phyloP scores from a whole-genome alignment of 2,797 vertebrate genomes.

The Muscicapa striata region DNA sequence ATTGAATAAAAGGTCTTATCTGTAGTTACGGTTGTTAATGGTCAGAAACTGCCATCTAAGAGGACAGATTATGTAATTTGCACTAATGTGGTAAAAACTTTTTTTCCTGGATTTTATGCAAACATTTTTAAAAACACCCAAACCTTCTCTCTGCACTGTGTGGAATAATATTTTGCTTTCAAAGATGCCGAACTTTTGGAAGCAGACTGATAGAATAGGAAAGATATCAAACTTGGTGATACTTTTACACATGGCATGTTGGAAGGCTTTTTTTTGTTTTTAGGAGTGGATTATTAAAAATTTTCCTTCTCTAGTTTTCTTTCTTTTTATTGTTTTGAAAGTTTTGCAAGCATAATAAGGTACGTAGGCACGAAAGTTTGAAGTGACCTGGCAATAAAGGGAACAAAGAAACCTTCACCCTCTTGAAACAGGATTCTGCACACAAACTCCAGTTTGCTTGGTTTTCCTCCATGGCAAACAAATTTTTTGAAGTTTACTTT shows the following conservation, averaged over 20 bases:
- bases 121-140: background rate
- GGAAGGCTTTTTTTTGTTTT: background rate
- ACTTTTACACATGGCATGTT: background rate
- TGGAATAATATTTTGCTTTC: background rate
- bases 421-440: background rate
- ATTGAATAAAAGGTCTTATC: slow-evolving; percentile 28
- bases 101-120: background rate
- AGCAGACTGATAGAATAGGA: background rate
- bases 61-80: background rate
- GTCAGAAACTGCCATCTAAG: slow-evolving; percentile 10
- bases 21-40: background rate
- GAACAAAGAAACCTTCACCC: slow-evolving; percentile 19
- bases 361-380: background rate
- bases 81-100: background rate
- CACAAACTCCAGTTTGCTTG: background rate
- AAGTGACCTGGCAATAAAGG: background rate
- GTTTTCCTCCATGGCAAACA: slow-evolving; percentile 12
- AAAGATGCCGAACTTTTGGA: background rate
- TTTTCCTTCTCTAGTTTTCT: background rate
- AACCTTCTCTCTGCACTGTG: background rate
- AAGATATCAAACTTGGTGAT: background rate
- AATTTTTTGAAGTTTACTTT: slow-evolving; percentile 32
- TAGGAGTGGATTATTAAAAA: background rate
- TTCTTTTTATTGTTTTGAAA: background rate
- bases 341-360: background rate